phyloP scores from a whole-genome alignment of 92 coral and sea anemone genomes.

The Epizoanthus ramosus region DNA sequence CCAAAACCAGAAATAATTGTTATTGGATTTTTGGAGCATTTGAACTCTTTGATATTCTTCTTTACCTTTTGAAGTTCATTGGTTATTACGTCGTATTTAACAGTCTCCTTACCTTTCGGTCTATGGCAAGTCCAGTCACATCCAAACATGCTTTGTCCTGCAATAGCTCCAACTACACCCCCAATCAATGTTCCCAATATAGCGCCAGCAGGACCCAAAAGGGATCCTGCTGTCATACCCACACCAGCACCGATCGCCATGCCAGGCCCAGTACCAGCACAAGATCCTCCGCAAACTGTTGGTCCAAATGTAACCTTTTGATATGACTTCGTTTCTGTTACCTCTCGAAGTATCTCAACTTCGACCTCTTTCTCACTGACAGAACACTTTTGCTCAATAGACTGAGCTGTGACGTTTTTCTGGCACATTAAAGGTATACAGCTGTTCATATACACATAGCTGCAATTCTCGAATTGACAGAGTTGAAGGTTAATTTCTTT shows the following conservation, averaged over 20 bases:
- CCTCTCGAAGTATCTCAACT: background rate
- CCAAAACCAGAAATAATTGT: constrained; percentile 20
- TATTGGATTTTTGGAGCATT: background rate
- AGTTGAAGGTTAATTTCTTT: background rate
- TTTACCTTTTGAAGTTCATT: background rate
- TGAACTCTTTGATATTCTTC: background rate
- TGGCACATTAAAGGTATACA: constrained; percentile 48
- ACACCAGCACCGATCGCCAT: background rate
- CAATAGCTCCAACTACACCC: too few species aligned
- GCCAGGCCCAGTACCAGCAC: background rate
- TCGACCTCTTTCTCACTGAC: background rate
- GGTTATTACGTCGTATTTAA: background rate
- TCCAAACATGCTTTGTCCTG: background rate
- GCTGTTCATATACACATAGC: constrained; percentile 11
- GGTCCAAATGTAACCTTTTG: background rate
- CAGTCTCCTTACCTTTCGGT: background rate
- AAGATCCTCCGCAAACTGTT: background rate
- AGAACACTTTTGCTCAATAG: constrained; percentile 25
- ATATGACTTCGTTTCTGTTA: background rate
- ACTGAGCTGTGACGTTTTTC: background rate
- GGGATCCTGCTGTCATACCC: background rate
- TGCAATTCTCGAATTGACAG: constrained; percentile 41
- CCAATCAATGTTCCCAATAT: too few species aligned
- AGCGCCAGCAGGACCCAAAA: background rate
- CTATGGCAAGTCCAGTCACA: constrained; percentile 13